Percentiles rank a stretch among this genome's conserved stretches.
Evolutionary conservation across 37 sponge, comb jelly and placozoan genomes (phyloP).

Genomic region (Haliclona indistincta): DNA sequence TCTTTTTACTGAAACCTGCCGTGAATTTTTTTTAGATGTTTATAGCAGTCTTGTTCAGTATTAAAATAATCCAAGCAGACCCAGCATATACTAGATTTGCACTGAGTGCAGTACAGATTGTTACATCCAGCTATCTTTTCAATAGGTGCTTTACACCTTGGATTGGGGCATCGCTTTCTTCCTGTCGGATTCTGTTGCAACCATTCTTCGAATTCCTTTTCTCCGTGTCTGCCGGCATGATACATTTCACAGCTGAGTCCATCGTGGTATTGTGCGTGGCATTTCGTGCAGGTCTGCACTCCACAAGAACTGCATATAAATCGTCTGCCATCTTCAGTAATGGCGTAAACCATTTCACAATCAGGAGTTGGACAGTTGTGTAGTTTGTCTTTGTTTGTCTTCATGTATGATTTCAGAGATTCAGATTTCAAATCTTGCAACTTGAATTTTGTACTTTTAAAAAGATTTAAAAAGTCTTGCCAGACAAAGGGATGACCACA

Average conservation of each 20-base stretch:
- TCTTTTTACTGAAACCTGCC: constrained; percentile 9
- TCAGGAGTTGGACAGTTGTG: constrained; percentile 64
- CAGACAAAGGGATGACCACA: constrained; percentile 57
- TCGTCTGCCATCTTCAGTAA: constrained; percentile 14
- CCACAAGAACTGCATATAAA: constrained; percentile 61
- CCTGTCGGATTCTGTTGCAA: constrained; percentile 19
- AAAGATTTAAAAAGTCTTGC: constrained; percentile 67
- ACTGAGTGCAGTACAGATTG: constrained; percentile 36
- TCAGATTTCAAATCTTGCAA: constrained; percentile 16
- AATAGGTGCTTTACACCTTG: constrained; percentile 59
- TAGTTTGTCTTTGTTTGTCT: constrained; percentile 5
- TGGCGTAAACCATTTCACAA: constrained; percentile 57
- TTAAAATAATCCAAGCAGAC: constrained; percentile 44
- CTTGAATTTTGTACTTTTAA: constrained; percentile 8
- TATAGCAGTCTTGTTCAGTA: constrained; percentile 42
- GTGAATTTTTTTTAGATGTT: constrained; percentile 23
- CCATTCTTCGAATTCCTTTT: constrained; percentile 39
- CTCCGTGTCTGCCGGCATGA: background rate
- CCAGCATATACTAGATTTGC: constrained; percentile 66
- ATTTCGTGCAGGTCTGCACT: constrained; percentile 36
- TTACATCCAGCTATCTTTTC: constrained; percentile 62
- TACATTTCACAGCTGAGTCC: constrained; percentile 49
- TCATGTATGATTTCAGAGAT: constrained; percentile 22
- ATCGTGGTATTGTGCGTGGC: constrained; percentile 53
- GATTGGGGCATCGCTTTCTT: constrained; percentile 58